Conservation (phyloP, 2,113 vertebrate species). For the Isichthys henryi region DNA sequence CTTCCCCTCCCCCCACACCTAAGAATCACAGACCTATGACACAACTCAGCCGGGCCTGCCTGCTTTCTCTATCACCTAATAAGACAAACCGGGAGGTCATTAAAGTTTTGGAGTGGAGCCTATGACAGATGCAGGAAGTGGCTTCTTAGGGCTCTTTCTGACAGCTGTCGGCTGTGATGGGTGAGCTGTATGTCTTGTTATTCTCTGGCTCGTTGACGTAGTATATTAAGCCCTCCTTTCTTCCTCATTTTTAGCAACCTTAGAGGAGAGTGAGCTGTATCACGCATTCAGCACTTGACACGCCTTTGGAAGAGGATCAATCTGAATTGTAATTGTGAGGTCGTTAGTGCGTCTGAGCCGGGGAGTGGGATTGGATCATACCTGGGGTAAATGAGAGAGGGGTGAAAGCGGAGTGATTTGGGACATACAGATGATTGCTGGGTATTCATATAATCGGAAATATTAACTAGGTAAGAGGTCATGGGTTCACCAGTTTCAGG, state of each 20-base stretch:
- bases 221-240: not conserved
- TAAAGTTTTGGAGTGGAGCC: not conserved
- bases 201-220: not conserved
- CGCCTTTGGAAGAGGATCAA: not conserved
- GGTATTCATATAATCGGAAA: not conserved
- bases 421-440: not conserved
- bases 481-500: not conserved
- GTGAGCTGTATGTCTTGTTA: not conserved
- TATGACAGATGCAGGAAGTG: constrained; percentile 10
- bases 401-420: not conserved
- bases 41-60: not conserved
- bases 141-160: not conserved
- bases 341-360: not conserved
- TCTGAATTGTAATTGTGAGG: not conserved
- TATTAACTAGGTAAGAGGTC: not conserved
- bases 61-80: constrained; percentile 1
- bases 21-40: not conserved
- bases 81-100: not conserved
- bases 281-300: not conserved
- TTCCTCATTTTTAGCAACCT: not conserved
- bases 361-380: not conserved
- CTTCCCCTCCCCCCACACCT: not conserved
- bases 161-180: constrained; percentile 6
- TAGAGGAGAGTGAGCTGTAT: not conserved
- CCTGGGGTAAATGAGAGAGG: not conserved